A percentile compares a stretch with the other conserved stretches of the same genome.
These are phyloP conservation scores for Drosophila pruinosa DNA, from an alignment of 1,140 invertebrate genomes.

Conservation along the genomic window DNA sequence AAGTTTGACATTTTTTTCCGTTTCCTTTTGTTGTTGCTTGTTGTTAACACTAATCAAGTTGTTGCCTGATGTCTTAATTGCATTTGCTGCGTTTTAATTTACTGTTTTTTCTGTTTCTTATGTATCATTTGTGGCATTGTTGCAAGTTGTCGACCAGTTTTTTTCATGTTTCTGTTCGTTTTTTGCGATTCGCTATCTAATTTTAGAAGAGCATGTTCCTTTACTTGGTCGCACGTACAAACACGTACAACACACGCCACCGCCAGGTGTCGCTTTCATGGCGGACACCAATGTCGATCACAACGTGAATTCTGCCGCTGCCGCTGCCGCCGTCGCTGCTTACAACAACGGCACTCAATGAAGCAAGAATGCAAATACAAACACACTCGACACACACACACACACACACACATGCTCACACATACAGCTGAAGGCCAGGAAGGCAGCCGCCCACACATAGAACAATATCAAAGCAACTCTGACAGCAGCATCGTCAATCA, in stretches of 20 bases:
- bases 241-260: conserved; percentile 46
- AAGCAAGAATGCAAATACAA: conserved; percentile 4
- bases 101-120: conserved; percentile 1
- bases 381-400: conserved; percentile 8
- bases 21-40: background rate
- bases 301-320: conserved; percentile 17
- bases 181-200: conserved; percentile 71
- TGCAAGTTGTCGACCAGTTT: conserved; percentile 35
- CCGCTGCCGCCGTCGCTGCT: background rate
- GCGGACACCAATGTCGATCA: conserved; percentile 42
- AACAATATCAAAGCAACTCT: background rate
- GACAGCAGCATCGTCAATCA: background rate
- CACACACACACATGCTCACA: conserved; percentile 7
- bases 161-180: conserved; percentile 56
- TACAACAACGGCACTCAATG: conserved; percentile 11
- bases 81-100: background rate
- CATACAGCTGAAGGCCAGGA: conserved; percentile 17
- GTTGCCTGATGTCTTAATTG: background rate
- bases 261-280: conserved; percentile 32
- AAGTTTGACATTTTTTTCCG: background rate
- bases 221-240: conserved; percentile 84
- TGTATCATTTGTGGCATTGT: conserved; percentile 23
- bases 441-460: background rate
- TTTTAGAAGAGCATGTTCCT: conserved; percentile 86
- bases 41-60: background rate